Conservation (phyloP, 2,888 invertebrate species). For the Mythimna vitellina region DNA sequence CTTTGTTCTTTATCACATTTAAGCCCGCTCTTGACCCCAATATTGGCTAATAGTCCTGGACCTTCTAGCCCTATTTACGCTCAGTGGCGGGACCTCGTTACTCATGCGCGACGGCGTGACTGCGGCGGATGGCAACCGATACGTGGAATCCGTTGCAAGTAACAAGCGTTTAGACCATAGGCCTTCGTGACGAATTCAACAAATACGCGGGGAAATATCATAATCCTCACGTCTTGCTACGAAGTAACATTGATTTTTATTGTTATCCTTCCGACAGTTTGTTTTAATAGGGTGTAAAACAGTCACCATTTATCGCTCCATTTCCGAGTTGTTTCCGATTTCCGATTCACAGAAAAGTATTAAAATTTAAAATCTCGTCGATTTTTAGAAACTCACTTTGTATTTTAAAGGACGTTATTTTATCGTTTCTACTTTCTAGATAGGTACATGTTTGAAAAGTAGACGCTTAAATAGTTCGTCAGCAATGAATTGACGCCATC, state of each 20-base stretch:
- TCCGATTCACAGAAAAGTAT: conserved; percentile 5
- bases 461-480: background rate
- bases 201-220: conserved; percentile 27
- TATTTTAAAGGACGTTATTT: too few species aligned
- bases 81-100: conserved; percentile 71
- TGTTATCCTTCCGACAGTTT: background rate
- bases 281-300: conserved; percentile 1
- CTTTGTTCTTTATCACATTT: background rate
- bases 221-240: conserved; percentile 5
- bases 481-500: background rate
- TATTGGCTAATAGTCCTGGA: conserved; percentile 37
- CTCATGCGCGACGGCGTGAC: conserved; percentile 80
- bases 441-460: background rate
- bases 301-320: conserved; percentile 10
- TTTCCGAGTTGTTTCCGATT: conserved; percentile 7
- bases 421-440: too few species aligned
- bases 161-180: conserved; percentile 59
- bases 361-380: background rate
- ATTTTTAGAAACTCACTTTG: background rate
- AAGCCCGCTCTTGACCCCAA: conserved; percentile 25
- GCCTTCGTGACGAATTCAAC: conserved; percentile 30
- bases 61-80: conserved; percentile 50
- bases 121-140: conserved; percentile 81
- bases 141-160: conserved; percentile 69
- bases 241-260: conserved; percentile 1